Evolutionary conservation across 2,888 invertebrate species (phyloP), one percentile per base, ranked within the genome.

Genomic region (Iphiclides podalirius): DNA sequence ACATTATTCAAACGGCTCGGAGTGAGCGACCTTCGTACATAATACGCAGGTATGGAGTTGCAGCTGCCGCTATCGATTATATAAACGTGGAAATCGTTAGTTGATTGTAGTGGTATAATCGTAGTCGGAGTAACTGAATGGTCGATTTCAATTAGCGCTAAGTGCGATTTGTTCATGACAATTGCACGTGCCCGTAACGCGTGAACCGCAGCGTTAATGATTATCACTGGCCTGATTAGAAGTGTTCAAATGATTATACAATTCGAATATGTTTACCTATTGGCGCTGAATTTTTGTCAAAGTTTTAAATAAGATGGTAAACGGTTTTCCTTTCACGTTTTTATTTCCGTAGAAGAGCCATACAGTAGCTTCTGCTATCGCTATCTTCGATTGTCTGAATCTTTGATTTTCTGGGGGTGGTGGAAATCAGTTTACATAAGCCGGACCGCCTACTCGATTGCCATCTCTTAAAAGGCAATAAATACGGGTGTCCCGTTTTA

Each of bases 101-200:
- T 31, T 11, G 12, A 13, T 8, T 39, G 7, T n/a, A 26, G 35
- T 40, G 40, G 34, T 46, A 46, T 34, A 33, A 4, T 0, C 12
- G 16, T 16, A 38, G 26, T 34, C 40, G 35, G 40, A 12, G 40
- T 34, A 40, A 34, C 16, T 15, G 4, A 26, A 23, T 40, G 40
- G 35, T 47, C 47, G 35, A 36, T 40, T 36, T 36, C 47, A 41
- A 42, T 47, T 37, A 47, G 36, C 14, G 36, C n/a, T 28, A 13
- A 14, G n/a, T 35, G 17, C 9, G 17, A 35, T 3, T 8, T 8
- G n/a, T 6, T 26, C 20, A 13, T 37, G 20, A 16, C 33, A 45
- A 26, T 13, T 16, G 43, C n/a, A 37, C 16, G 15, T 7, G 12
- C 20, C 20, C 7, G 23, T 26, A 16, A 44, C 15, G 4, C n/a